Base-by-base conservation (phyloP, 2,888 invertebrate species). In the Endotricha flammealis region DNA sequence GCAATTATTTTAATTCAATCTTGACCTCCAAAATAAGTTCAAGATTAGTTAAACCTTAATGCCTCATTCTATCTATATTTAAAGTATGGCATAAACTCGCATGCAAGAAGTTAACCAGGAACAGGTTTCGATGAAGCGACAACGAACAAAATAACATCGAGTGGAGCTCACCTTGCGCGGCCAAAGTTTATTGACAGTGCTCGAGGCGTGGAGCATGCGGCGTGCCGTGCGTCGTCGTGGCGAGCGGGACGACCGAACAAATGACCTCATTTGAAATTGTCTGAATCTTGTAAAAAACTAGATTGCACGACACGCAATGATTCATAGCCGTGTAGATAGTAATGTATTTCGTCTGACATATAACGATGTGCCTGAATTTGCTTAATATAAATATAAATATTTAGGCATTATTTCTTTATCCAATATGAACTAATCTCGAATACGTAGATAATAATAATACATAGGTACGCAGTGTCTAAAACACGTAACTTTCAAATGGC, bases 181-280 rank as follows among this genome's bases (percentile, higher is more conserved):
- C 58, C 62, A 75, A 75, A 83, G 85, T 85, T 85, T 85, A 83
- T 81, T 85, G 85, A 85, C 85, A 79, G 83, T 61, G 82, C 77
- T 72, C 48, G 64, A 57, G 74, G 74, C 76, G 51, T 64, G 38
- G 20, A 23, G 13, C 29, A 22, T 16, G 16, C 6, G 34, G 28
- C 32, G 32, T 12, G 12, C n/a, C 40, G 51, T 53, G 51, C 48
- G 54, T 54, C 42, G 55, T 53, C 57, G 42, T 56, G 58, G 55
- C 59, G 50, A 57, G 61, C 62, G 66, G 60, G 63, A 61, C 70
- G 32, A 37, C 35, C 68, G 61, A 67, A 62, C 63, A 52, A 57
- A 57, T 78, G 83, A 73, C 82, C 79, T 83, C 79, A 83, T 67
- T 60, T 46, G 51, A 58, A 52, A 58, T 68, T 63, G 62, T 57